phyloP scores from a whole-genome alignment of 2,113 vertebrate genomes.

The Otus sunia region DNA sequence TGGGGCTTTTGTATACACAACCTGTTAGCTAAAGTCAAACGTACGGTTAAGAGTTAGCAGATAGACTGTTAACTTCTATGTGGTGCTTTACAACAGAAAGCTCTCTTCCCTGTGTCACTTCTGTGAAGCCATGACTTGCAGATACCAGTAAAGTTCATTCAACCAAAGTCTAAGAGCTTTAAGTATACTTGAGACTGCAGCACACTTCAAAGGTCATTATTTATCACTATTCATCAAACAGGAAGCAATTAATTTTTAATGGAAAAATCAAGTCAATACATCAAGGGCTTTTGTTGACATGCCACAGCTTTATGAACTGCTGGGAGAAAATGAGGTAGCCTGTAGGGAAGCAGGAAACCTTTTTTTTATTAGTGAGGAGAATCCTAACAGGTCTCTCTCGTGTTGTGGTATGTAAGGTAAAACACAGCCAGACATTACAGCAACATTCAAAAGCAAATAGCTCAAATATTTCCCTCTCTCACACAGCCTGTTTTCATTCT shows the following conservation, averaged over 20 bases:
- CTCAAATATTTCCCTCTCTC: not conserved
- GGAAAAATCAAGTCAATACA: slow-evolving; percentile 53
- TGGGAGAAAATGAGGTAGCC: slow-evolving; percentile 29
- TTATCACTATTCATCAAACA: slow-evolving; percentile 48
- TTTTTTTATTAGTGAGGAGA: not conserved
- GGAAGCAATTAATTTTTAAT: slow-evolving; percentile 62
- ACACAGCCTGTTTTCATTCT: not conserved
- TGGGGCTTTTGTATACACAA: not conserved
- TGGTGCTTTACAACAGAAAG: not conserved
- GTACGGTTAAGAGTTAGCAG: not conserved
- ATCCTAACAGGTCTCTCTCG: not conserved
- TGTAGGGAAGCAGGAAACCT: not conserved
- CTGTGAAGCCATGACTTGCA: not conserved
- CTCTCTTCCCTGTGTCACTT: not conserved
- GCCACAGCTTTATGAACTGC: slow-evolving; percentile 50
- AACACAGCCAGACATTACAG: not conserved
- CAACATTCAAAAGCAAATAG: not conserved
- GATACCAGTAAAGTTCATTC: not conserved
- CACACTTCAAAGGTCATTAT: slow-evolving; percentile 33
- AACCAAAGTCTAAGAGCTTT: not conserved
- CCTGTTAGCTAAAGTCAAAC: not conserved
- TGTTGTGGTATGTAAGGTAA: not conserved
- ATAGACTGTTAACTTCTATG: not conserved
- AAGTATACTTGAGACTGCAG: not conserved
- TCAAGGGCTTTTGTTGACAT: not conserved